A percentile compares a stretch with the other conserved stretches of the same genome.
Evolutionary conservation across 2,113 vertebrate species (phyloP).

Genomic region (Tragulus kanchil): DNA sequence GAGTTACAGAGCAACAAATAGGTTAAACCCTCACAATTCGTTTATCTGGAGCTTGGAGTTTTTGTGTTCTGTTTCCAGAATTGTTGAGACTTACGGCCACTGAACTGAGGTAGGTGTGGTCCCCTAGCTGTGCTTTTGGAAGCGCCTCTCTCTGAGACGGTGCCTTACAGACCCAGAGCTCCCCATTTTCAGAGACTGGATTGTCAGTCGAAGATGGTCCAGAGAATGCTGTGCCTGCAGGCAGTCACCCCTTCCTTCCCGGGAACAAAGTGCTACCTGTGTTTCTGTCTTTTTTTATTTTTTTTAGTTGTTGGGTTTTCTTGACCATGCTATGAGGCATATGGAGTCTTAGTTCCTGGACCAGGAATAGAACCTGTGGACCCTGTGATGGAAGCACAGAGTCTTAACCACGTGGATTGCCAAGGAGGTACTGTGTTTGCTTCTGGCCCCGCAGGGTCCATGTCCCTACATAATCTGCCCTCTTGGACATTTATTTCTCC

Average conservation of each 20-base stretch:
- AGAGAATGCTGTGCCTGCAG: neutral
- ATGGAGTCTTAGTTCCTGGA: neutral
- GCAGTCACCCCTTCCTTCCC: neutral
- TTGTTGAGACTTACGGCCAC: neutral
- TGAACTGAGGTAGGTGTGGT: neutral
- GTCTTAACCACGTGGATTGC: neutral
- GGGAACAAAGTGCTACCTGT: neutral
- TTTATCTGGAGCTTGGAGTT: slow-evolving; percentile 26
- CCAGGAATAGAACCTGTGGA: neutral
- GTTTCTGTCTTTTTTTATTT: neutral
- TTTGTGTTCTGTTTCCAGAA: slow-evolving; percentile 9
- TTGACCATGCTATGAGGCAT: neutral
- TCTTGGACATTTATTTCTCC: neutral
- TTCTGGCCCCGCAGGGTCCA: neutral
- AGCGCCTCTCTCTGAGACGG: neutral
- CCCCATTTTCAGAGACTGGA: neutral
- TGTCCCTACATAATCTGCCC: neutral
- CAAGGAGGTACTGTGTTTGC: neutral
- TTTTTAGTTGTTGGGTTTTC: neutral
- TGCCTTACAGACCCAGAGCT: neutral
- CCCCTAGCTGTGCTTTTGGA: neutral
- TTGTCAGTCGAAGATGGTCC: neutral
- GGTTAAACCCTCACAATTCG: neutral
- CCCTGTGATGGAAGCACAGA: neutral
- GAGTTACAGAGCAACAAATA: neutral